Conservation (phyloP, 2,888 invertebrate species). For the Portevinia maculata region DNA sequence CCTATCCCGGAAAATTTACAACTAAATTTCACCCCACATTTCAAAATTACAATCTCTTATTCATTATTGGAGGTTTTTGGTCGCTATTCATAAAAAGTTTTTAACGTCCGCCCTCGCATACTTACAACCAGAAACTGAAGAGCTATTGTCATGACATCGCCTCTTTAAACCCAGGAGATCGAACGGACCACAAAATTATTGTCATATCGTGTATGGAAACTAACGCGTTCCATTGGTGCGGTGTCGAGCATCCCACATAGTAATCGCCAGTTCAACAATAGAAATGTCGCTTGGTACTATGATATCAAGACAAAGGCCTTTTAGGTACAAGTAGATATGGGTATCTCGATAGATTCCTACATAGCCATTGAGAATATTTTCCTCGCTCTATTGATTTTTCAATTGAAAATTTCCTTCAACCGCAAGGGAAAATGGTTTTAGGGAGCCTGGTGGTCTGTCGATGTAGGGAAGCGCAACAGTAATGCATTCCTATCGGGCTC, state of each 20-base stretch:
- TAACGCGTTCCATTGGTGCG: slow-evolving; percentile 24
- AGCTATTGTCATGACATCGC: slow-evolving; percentile 37
- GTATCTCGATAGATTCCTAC: slow-evolving; percentile 29
- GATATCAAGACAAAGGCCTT: slow-evolving; percentile 53
- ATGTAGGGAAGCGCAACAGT: slow-evolving; percentile 47
- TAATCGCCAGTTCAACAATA: slow-evolving; percentile 52
- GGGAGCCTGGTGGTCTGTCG: slow-evolving; percentile 18
- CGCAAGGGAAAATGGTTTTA: slow-evolving; percentile 42
- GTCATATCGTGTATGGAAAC: slow-evolving; percentile 49
- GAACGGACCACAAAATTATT: slow-evolving; percentile 63
- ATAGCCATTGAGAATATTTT: slow-evolving; percentile 17
- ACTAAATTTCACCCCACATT: slow-evolving; percentile 52
- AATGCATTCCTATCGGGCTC: slow-evolving; percentile 53
- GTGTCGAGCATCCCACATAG: slow-evolving; percentile 29
- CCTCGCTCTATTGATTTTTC: slow-evolving; percentile 58
- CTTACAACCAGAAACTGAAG: slow-evolving; percentile 20
- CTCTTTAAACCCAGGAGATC: slow-evolving; percentile 27
- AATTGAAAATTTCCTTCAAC: slow-evolving; percentile 34
- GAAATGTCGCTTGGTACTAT: slow-evolving; percentile 27
- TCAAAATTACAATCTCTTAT: slow-evolving; percentile 51
- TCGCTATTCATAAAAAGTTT: slow-evolving; percentile 65
- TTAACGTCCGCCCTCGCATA: slow-evolving; percentile 24
- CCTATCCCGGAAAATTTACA: slow-evolving; percentile 11
- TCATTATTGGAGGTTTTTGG: slow-evolving; percentile 45
- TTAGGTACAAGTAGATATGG: neutral